Base-by-base conservation (phyloP, 1,140 invertebrate species). In the Himalopsyche phryganea region DNA sequence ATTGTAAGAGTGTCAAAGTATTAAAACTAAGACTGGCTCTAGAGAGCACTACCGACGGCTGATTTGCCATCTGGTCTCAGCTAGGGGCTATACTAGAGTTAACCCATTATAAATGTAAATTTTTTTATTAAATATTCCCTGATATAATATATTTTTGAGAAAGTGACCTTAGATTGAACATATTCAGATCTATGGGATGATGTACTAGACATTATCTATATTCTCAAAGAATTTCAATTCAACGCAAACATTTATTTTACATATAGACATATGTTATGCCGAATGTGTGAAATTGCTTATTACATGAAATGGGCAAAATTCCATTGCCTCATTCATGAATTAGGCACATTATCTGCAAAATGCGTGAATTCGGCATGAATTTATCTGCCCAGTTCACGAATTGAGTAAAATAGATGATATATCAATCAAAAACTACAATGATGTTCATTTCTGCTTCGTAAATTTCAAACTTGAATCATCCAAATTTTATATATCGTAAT, bases 1-100 rank as follows among this genome's bases (percentile, higher is more conserved):
- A 51, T 51, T 13, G 19, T 45, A 56, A 36, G 42, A 49, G 58
- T 60, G 58, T 60, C 58, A 60, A 61, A 61, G 53, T 57, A 61
- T 56, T 50, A 56, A 50, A 51, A 46, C 41, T 40, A 57, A 61
- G 59, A 61, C 59, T 57, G 59, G 59, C 52, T 50, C 47, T 50
- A 44, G 50, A 53, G 49, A 52, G 49, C 42, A 33, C 18, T 59
- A 47, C 17, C 33, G 18, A 45, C 13, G 53, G 38, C 23, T 2
- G 32, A 14, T 60, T 33, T n/a, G 10, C 36, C 52, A 38, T 23
- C 36, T 14, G 28, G 44, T 50, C 32, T 42, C 18, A 33, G 47
- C 38, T 50, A 58, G 48, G 33, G 44, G 23, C 36, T 50, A 45
- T 32, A 19, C 5, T 49, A 49, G 32, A 9, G 17, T 55, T 35